These are phyloP conservation scores for Nomada fabriciana DNA, from an alignment of 2,888 invertebrate species.

Conservation along the genomic window DNA sequence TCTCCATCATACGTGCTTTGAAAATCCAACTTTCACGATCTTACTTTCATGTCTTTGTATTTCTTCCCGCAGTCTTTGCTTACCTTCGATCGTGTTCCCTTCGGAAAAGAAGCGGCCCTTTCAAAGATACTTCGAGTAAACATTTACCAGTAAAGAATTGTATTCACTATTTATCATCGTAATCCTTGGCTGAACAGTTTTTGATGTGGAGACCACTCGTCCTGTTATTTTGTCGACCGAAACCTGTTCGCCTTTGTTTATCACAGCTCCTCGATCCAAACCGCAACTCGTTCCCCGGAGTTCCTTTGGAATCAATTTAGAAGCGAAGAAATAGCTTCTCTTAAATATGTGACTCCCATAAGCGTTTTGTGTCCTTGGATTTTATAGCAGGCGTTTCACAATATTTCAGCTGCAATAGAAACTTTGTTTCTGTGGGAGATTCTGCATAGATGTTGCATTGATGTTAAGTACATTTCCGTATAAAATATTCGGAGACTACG, in stretches of 20 bases:
- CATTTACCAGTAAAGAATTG: no score
- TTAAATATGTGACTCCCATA: background rate
- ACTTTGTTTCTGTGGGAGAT: no score
- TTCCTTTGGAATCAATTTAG: background rate
- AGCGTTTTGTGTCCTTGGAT: no score
- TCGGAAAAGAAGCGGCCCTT: no score
- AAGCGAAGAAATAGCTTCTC: background rate
- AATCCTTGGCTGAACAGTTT: background rate
- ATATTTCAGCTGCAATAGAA: no score
- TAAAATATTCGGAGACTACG: background rate
- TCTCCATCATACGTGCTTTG: no score
- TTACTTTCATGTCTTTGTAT: background rate
- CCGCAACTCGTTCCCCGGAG: background rate
- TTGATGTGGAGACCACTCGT: background rate
- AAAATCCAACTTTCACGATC: background rate
- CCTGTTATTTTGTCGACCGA: background rate
- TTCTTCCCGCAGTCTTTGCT: no score
- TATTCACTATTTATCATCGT: background rate
- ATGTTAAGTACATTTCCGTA: no score
- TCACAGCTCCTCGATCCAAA: background rate
- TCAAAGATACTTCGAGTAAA: no score
- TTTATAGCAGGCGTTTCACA: no score
- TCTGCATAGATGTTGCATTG: no score
- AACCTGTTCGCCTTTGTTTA: constrained; percentile 4
- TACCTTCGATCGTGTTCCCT: no score